These are phyloP conservation scores for Hirundo rustica DNA, from an alignment of 2,797 vertebrate genomes.

Conservation along the genomic window DNA sequence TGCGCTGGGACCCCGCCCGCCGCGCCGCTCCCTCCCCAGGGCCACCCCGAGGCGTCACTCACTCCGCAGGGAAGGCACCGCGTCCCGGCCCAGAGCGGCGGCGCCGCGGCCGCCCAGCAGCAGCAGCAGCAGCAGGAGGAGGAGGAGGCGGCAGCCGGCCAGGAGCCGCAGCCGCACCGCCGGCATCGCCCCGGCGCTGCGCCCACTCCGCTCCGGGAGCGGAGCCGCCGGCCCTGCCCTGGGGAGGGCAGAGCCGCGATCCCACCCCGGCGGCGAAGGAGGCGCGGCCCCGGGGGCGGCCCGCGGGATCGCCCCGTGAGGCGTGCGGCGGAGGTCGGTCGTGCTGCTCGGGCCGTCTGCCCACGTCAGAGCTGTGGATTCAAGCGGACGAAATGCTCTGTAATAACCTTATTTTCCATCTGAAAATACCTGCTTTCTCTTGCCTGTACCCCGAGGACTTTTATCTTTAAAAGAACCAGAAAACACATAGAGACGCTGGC, in stretches of 20 bases:
- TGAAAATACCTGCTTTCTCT: not conserved
- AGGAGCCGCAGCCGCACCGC: not conserved
- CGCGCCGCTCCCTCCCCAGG: not conserved
- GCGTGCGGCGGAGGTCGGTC: too few species aligned
- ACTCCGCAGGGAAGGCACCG: conserved; percentile 33
- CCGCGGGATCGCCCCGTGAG: not conserved
- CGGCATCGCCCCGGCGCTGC: not conserved
- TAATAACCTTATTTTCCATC: not conserved
- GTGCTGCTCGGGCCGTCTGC: fast-evolving
- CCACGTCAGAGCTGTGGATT: fast-evolving
- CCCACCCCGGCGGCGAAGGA: conserved; percentile 7
- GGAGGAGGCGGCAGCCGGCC: not conserved
- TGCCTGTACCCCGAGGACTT: not conserved
- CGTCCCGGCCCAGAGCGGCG: not conserved
- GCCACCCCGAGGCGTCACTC: conserved; percentile 13
- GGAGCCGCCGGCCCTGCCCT: not conserved
- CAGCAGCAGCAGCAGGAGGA: not conserved
- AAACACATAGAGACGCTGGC: not conserved
- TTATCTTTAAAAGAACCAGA: not conserved
- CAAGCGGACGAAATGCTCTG: not conserved
- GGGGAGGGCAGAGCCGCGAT: conserved; percentile 7
- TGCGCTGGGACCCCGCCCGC: not conserved
- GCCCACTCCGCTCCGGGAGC: not conserved
- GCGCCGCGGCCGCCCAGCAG: not conserved
- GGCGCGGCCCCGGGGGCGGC: not conserved